Evolutionary conservation across 2,888 invertebrate species (phyloP).

Genomic region (Microctonus aethiopoides): DNA sequence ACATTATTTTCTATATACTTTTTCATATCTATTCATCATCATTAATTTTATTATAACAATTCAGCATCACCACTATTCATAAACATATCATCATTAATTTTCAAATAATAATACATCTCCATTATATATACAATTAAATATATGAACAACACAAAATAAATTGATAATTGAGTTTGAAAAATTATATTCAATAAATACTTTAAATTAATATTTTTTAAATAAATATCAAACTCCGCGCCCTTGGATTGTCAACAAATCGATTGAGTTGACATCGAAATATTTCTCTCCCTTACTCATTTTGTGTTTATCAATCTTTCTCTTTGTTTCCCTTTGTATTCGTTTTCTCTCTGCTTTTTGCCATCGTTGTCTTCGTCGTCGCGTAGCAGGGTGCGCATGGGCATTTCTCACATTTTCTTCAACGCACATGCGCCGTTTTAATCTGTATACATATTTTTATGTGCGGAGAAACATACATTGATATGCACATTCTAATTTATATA

Average conservation of each 20-base stretch:
- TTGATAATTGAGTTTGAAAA: background rate
- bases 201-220: background rate
- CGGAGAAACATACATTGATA: background rate
- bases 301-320: too few species aligned
- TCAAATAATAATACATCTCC: too few species aligned
- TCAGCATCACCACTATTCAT: too few species aligned
- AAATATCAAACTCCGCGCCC: background rate
- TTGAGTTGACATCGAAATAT: background rate
- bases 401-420: background rate
- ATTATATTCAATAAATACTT: background rate
- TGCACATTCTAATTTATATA: too few species aligned
- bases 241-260: constrained; percentile 1
- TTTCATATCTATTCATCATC: background rate
- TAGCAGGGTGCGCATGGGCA: background rate
- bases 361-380: too few species aligned
- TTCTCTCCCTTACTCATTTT: too few species aligned
- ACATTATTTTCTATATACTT: background rate
- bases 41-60: too few species aligned
- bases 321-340: too few species aligned
- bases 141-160: too few species aligned
- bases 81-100: too few species aligned
- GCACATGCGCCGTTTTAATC: background rate
- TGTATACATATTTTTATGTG: background rate
- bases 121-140: too few species aligned
- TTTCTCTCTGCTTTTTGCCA: too few species aligned